Base-by-base conservation (phyloP, 2,113 vertebrate species). In the Sturnus vulgaris region DNA sequence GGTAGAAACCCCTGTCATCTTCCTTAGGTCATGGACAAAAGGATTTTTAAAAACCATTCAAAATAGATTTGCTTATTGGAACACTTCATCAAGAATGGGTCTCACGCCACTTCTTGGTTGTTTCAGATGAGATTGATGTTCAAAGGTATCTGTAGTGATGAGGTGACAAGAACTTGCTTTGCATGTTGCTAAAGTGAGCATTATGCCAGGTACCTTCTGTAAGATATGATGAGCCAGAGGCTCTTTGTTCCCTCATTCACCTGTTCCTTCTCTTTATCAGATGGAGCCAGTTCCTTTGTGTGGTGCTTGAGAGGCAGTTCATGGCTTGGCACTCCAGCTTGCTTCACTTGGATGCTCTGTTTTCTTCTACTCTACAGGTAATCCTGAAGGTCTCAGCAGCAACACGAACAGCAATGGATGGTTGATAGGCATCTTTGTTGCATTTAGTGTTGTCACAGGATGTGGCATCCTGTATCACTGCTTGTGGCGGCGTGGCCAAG, bases 321-420 rank as follows among this genome's bases (percentile, higher is more conserved):
- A 6, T 53, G 33, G 53, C 42, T 57, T 85, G 42, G 22, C n/a
- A 33, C 7, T 4, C 5, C 24, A 40, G 8, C 52, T 65, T 65
- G 50, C 40, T 49, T 95, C 78, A 71, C 27, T 37, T 82, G 56
- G 44, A 42, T 68, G 21, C 35, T 91, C 39, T 77, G 0, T 79
- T 83, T 76, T 85, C 59, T 86, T 83, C 64, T 76, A 0, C 30
- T 86, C 60, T 83, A 9, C 82, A 96, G 96, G 3, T 50, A 19
- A 35, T 42, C 5, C 7, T 46, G n/a, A 15, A 7, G 2, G 5
- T 86, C 5, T 3, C 17, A 1, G 9, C 3, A 2, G 3, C 0
- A 1, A 25, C 33, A 12, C 3, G 1, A 33, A 0, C 11, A n/a
- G 0, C 4, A 2, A 0, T 37, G 18, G 1, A 12, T 4, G 4